Evolutionary conservation across 2,797 vertebrate species (phyloP), one percentile per base, ranked within the genome.

Genomic region (Diplodus puntazzo): DNA sequence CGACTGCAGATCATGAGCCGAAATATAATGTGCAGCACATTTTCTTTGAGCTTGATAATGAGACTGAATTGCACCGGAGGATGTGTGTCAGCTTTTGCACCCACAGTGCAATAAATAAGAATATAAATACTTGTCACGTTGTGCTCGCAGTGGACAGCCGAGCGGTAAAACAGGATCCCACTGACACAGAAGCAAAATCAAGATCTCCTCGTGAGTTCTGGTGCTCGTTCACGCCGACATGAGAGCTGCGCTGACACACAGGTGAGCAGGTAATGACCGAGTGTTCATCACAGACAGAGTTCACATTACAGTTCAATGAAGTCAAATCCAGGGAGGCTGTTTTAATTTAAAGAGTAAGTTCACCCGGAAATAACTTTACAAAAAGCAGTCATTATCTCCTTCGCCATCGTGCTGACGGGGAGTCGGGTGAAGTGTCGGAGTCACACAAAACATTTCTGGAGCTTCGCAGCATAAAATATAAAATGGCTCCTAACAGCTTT

Each of bases 261-360:
- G 49, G 21, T 64, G 69, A 85, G 80, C 27, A 50, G 65, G 13
- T 76, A 60, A 72, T 16, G 50, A 69, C 46, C 3, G 61, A 53
- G 10, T 77, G 80, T 82, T 76, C 68, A 77, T 87, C 68, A 18
- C 39, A 52, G 61, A 76, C 21, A 60, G 25, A 34, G 45, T 70
- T 65, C 67, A 71, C 57, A 30, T 82, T 68, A 48, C 23, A 69
- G 61, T 46, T 62, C 16, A 63, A 74, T 79, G 73, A 63, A 80
- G 77, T 84, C 48, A 30, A 45, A 73, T 73, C 76, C 82, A 53
- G 67, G 80, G 79, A 82, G 82, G 75, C 82, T 5, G 30, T 34
- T 34, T 34, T 34, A 5, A 6, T 34, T 34, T 34, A 34, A 34
- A 34, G 30, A 7, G 30, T 34, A 34, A 34, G 30, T 34, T 34